Conservation (phyloP, 2,113 vertebrate species). For the Garra rufa region DNA sequence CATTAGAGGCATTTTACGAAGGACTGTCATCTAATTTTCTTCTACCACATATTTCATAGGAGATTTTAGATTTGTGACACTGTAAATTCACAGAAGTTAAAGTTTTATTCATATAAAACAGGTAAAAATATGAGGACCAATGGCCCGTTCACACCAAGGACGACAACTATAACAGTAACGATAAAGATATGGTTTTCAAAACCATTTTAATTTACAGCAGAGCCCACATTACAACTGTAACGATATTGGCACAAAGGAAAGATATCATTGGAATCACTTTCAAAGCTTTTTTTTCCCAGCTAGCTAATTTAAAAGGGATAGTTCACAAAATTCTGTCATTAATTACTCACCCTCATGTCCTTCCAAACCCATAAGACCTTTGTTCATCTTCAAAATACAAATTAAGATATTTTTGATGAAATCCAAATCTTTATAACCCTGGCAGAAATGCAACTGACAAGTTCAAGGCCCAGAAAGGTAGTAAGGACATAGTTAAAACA, state of each 20-base stretch:
- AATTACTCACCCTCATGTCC: too few relatives aligned
- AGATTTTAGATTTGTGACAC: slow-evolving; percentile 2
- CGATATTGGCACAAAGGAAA: too few relatives aligned
- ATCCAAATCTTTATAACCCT: too few relatives aligned
- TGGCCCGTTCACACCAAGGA: background rate
- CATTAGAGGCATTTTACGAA: background rate
- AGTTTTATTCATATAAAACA: background rate
- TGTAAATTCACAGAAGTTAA: background rate
- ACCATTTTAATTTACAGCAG: too few relatives aligned
- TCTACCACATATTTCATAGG: background rate
- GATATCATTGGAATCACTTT: background rate
- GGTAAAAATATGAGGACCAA: background rate
- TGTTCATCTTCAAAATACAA: too few relatives aligned
- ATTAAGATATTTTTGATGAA: too few relatives aligned
- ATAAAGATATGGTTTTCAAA: background rate
- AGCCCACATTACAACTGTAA: background rate
- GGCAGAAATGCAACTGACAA: too few relatives aligned
- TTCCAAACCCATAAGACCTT: too few relatives aligned
- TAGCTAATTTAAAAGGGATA: background rate
- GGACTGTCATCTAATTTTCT: background rate
- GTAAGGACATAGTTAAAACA: too few relatives aligned
- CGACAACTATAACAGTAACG: background rate
- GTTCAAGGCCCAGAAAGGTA: too few relatives aligned
- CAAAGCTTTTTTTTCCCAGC: background rate
- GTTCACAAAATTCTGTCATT: too few relatives aligned